Conservation (phyloP, 2,113 vertebrate genomes). For the Ramphastos sulfuratus region DNA sequence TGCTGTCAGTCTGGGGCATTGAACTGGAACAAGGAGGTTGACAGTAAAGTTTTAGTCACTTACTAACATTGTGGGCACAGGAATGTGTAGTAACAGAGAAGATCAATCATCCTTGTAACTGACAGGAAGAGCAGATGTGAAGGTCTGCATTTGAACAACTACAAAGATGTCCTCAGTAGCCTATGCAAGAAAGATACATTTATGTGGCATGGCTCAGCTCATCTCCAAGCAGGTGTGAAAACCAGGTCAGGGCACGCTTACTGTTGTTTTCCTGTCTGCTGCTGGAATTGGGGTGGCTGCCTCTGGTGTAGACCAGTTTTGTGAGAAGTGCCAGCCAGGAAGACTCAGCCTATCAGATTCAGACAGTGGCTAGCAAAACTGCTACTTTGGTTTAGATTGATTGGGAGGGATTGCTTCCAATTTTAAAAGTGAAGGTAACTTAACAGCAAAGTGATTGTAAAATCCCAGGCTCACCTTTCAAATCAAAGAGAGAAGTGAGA, state of each 20-base stretch:
- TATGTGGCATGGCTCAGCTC: background rate
- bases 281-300: background rate
- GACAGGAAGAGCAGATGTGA: background rate
- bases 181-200: background rate
- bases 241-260: background rate
- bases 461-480: background rate
- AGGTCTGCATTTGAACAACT: background rate
- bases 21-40: background rate
- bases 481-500: background rate
- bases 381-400: background rate
- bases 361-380: fast-evolving
- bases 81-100: background rate
- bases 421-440: background rate
- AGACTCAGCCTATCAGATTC: background rate
- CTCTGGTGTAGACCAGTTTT: background rate
- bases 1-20: fast-evolving
- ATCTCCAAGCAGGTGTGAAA: background rate
- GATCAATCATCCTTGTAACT: background rate
- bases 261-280: background rate
- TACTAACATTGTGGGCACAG: background rate
- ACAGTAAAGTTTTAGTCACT: background rate
- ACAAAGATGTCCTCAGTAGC: background rate
- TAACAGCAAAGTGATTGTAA: background rate
- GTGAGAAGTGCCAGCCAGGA: background rate
- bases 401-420: background rate